Conservation (phyloP, 2,113 vertebrate genomes). For the Brachypodius melanocephalos region DNA sequence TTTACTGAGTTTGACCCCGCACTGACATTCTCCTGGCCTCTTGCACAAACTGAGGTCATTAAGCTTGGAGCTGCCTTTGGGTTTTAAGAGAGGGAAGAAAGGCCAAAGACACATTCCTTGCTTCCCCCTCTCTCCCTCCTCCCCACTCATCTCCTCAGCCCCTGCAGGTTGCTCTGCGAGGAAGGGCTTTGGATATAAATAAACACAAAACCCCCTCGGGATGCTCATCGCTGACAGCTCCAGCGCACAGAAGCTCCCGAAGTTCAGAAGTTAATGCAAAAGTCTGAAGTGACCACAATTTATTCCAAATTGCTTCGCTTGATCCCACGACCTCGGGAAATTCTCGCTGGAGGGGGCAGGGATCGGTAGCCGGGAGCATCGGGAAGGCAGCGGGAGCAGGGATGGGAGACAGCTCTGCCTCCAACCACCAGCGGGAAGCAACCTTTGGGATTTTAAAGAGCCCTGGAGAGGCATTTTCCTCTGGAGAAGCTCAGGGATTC, state of each 20-base stretch:
- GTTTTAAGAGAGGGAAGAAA: background rate
- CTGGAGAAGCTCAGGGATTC: background rate
- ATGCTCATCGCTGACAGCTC: background rate
- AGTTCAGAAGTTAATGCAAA: constrained; percentile 60
- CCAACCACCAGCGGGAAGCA: background rate
- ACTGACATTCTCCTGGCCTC: background rate
- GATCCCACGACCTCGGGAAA: background rate
- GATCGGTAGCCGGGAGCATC: background rate
- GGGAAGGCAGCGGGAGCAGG: background rate
- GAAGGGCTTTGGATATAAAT: background rate
- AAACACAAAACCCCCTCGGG: background rate
- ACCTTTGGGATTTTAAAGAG: background rate
- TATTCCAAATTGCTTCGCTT: constrained; percentile 63
- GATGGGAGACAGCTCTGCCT: background rate
- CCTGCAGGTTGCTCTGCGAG: background rate
- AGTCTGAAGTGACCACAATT: constrained; percentile 20
- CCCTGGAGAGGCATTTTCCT: background rate
- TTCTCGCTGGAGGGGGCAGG: background rate
- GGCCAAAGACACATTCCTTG: background rate
- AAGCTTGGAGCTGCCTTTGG: background rate
- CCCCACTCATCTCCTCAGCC: background rate
- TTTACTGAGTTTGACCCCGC: accelerated
- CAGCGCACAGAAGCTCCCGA: background rate
- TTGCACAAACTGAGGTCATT: background rate
- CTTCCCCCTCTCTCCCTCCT: background rate